These are phyloP conservation scores for Sarcoramphus papa DNA, from an alignment of 2,797 vertebrate species.

Conservation along the genomic window DNA sequence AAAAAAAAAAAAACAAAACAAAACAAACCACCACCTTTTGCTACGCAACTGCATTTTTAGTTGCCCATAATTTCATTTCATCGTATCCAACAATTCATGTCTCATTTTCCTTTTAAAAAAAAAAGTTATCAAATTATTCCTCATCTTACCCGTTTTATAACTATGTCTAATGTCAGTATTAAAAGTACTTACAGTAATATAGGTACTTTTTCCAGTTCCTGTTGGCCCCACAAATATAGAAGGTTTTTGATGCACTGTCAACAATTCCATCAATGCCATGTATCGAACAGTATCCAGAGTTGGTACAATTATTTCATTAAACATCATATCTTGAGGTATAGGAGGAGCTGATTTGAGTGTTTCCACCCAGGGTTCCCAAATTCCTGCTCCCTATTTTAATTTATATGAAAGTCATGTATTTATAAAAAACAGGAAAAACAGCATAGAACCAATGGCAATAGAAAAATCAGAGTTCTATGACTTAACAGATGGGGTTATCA, in stretches of 20 bases:
- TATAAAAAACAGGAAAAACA: neutral
- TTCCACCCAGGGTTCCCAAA: constrained; percentile 88
- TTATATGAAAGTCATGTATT: neutral
- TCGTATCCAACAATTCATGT: neutral
- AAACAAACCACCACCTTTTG: neutral
- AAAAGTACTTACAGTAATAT: constrained; percentile 83
- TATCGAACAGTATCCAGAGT: constrained; percentile 88
- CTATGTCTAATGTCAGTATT: neutral
- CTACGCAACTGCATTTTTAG: neutral
- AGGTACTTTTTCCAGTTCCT: constrained; percentile 90
- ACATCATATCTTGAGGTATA: constrained; percentile 80
- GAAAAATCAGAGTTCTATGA: neutral
- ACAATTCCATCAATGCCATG: constrained; percentile 82
- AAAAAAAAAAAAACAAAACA: neutral
- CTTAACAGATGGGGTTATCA: neutral
- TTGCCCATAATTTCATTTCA: neutral
- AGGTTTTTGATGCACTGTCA: constrained; percentile 87
- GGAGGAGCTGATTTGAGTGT: constrained; percentile 73
- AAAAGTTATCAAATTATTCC: neutral
- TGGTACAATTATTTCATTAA: constrained; percentile 91
- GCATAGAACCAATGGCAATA: neutral
- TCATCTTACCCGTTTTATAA: neutral
- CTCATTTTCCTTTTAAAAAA: neutral
- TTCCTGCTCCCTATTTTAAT: constrained; percentile 79
- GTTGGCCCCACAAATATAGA: constrained; percentile 88